A percentile compares a stretch with the other conserved stretches of the same genome.
Evolutionary conservation across 2,113 vertebrate species (phyloP).

Genomic region (Apaloderma vittatum): DNA sequence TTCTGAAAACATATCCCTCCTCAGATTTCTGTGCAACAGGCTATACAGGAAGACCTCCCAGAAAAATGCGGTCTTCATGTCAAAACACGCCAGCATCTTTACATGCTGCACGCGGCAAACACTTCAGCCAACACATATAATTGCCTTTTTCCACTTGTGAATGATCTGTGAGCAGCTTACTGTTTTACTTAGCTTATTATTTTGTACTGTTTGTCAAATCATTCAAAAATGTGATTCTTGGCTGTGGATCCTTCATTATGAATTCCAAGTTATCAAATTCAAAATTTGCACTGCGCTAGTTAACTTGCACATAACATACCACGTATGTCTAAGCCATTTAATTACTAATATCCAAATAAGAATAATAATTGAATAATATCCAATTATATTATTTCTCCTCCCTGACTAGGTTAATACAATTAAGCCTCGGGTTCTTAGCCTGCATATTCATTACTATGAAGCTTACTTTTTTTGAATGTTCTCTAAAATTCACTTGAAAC

Average conservation of each 20-base stretch:
- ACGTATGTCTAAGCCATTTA: background rate
- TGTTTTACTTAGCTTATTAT: background rate
- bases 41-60: background rate
- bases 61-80: background rate
- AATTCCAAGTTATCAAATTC: background rate
- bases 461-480: background rate
- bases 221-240: background rate
- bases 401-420: background rate
- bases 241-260: background rate
- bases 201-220: background rate
- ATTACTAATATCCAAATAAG: background rate
- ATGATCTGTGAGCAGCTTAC: background rate
- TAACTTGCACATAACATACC: background rate
- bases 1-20: background rate
- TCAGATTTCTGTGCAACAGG: background rate
- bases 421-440: background rate
- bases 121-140: background rate
- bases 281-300: background rate
- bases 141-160: background rate
- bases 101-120: rapidly evolving
- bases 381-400: background rate
- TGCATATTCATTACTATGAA: background rate
- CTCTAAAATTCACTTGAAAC: background rate
- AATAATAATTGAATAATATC: background rate
- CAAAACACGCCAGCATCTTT: background rate